Evolutionary conservation across 2,888 invertebrate species (phyloP).

Genomic region (Tiliacea aurago): DNA sequence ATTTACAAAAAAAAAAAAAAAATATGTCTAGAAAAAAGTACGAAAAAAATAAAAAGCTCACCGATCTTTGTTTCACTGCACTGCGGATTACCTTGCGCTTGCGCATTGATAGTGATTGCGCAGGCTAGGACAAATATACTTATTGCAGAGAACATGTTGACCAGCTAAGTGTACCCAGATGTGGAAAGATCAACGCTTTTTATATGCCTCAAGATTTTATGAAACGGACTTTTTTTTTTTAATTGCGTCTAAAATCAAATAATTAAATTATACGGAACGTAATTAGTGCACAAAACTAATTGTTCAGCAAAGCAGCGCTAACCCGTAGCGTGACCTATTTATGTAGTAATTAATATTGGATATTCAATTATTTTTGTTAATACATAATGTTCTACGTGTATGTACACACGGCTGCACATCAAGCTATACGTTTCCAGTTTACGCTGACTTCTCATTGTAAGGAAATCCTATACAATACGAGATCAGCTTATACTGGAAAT

Average conservation of each 20-base stretch:
- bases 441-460: too few species aligned
- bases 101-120: constrained; percentile 18
- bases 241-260: constrained; percentile 3
- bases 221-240: not conserved
- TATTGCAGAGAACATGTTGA: constrained; percentile 27
- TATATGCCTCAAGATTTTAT: constrained; percentile 13
- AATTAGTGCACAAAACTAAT: constrained; percentile 29
- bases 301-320: not conserved
- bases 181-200: not conserved
- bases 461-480: too few species aligned
- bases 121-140: constrained; percentile 22
- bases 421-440: too few species aligned
- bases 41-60: constrained; percentile 4
- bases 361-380: not conserved
- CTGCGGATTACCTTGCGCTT: not conserved
- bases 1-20: too few species aligned
- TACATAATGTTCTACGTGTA: not conserved
- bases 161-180: constrained; percentile 30
- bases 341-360: constrained; percentile 6
- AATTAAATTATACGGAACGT: constrained; percentile 32
- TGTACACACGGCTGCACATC: too few species aligned
- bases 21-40: too few species aligned
- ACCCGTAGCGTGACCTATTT: constrained; percentile 1
- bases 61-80: not conserved
- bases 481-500: too few species aligned